A percentile compares a stretch with the other conserved stretches of the same genome.
phyloP scores from a whole-genome alignment of 2,888 invertebrate genomes.

The Tetragonula carbonaria region DNA sequence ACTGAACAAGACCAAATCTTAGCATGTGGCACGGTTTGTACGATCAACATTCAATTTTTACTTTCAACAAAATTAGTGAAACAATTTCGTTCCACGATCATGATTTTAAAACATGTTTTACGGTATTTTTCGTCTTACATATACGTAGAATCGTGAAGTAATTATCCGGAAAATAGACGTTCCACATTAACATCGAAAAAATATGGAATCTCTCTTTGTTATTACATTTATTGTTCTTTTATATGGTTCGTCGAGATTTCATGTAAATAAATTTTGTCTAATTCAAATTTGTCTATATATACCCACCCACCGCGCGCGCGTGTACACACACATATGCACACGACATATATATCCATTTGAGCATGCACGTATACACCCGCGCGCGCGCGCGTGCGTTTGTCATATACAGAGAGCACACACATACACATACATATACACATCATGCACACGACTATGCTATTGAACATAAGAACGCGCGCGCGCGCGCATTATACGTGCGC shows the following conservation, averaged over 20 bases:
- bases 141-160: not conserved
- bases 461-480: slow-evolving; percentile 45
- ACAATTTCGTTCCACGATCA: slow-evolving; percentile 14
- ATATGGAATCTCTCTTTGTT: slow-evolving; percentile 21
- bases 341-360: slow-evolving; percentile 27
- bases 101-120: not conserved
- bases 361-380: slow-evolving; percentile 41
- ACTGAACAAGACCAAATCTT: slow-evolving; percentile 64
- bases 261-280: slow-evolving; percentile 45
- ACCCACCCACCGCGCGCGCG: slow-evolving; percentile 22
- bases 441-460: slow-evolving; percentile 39
- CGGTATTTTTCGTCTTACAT: not conserved
- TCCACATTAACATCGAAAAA: not conserved
- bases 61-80: slow-evolving; percentile 32
- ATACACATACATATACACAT: slow-evolving; percentile 13
- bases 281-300: slow-evolving; percentile 49
- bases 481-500: slow-evolving; percentile 42
- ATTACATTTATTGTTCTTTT: slow-evolving; percentile 30
- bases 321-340: slow-evolving; percentile 13
- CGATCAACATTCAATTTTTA: slow-evolving; percentile 59
- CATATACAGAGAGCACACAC: not conserved
- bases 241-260: slow-evolving; percentile 7
- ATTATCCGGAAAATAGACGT: slow-evolving; percentile 9
- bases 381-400: not conserved
- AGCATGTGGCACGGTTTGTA: slow-evolving; percentile 71